Evolutionary conservation across 92 coral and sea anemone species (phyloP), one percentile per base, ranked within the genome.

Genomic region (Umimayanthus kanabou): DNA sequence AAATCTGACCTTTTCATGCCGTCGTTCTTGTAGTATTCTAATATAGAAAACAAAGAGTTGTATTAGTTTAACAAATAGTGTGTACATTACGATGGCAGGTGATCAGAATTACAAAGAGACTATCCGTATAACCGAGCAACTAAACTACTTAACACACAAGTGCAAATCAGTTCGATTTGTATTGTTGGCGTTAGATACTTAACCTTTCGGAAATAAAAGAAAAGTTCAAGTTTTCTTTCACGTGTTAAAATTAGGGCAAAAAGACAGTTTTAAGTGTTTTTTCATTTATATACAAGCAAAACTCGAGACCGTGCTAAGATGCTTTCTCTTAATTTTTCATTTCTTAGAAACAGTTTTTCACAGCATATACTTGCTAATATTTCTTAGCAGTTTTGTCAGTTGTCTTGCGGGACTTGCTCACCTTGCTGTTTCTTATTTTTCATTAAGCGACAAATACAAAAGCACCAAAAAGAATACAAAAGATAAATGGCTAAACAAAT

Each of bases 101-200:
- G 37, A 26, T 53, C 82, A 50, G 22, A 14, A 26, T 25, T 78
- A 7, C 65, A 78, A 22, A 78, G 26, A 49, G 66, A 25, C 65
- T 10, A 29, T 23, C 66, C 39, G 39, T 22, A 53, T 13, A 40
- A 4, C 58, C 25, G 50, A 40, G 33, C 33, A 76, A 42, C 30
- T 42, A 45, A 47, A 78, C 26, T 16, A 61, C 22, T 18, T 47
- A 47, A n/a, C 61, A 45, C 33, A 9, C 30, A 78, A 78, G 61
- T 50, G 64, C 58, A 14, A 45, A 50, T 18, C 82, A 7, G 22
- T 14, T 53, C n/a, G 4, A 53, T 78, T 78, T 78, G 64, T 29
- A 30, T 47, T 47, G 64, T 15, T 25, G 82, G 82, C 40, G 82
- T 23, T 29, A 78, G 82, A 26, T 49, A 53, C 82, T 78, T 49